Base-by-base conservation (phyloP, 2,888 invertebrate species). In the Sphaerophoria taeniata region DNA sequence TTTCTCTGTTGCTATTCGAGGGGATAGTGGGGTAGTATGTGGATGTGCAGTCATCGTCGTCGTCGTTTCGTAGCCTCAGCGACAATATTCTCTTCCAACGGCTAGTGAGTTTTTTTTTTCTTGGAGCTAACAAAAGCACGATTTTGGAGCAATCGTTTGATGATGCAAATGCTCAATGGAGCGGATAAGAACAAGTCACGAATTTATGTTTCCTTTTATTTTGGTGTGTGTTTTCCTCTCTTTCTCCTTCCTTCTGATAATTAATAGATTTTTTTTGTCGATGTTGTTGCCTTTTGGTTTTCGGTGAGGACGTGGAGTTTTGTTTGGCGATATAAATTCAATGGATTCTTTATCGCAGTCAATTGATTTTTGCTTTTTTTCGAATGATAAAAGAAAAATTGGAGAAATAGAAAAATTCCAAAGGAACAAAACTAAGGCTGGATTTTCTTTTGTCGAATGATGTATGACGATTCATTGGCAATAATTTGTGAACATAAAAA, bases 1-100 rank as follows among this genome's bases (percentile, higher is more conserved):
- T 91, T 91, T 89, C 87, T 79, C 76, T 80, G 87, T 85, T 79
- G 86, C 86, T 78, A 53, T 53, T 31, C 60, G 65, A n/a, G 69
- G 43, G 43, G 39, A 1, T 24, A 24, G 24, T 24, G 39, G 0
- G 39, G 47, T 63, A 63, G 39, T 14, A 14, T 14, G 34, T 63
- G 49, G 16, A 49, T 53, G 36, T 24, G 53, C 24, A 51, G 53
- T 36, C 16, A 16, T 49, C 49, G 31, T 36, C 24, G 16, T 24
- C 39, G 34, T 34, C 63, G 34, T n/a, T n/a, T 6, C 12, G 39
- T 24, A 11, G 12, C 24, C 43, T 9, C 6, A 39, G 31, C 53
- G 53, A 53, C 53, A 12, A 53, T 4, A 39, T n/a, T n/a, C 14
- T 7, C 6, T 12, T 53, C 6, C 36, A 51, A 49, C 9, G 47